Evolutionary conservation across 1,140 invertebrate genomes (phyloP), one percentile per base, ranked within the genome.

Genomic region (Lethrus apterus): DNA sequence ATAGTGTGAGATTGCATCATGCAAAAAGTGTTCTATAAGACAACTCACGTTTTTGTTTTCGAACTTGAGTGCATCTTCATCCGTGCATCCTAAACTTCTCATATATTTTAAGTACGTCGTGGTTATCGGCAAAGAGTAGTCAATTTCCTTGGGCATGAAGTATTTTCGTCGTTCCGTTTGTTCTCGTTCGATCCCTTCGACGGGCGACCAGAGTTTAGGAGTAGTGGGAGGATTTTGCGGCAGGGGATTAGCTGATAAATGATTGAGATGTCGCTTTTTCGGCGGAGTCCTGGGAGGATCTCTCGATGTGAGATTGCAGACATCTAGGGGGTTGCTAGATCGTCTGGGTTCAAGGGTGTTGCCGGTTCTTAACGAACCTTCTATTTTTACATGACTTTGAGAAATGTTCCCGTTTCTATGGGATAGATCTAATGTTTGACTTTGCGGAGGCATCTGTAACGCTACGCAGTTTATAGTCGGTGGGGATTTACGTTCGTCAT

Each of bases 91-190:
- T 65, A 81, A 70, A 56, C 72, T 82, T 59, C 80, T 72, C 70
- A 84, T 84, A 59, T 88, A 81, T 63, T 88, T 89, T 63, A 90
- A 69, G 66, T 89, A 89, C 2, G 86, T 85, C 9, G 86, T 88
- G 2, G 87, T 89, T 52, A 91, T 89, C 8, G 88, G 86, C 50
- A 89, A 76, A 57, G 81, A 81, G 64, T 85, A 89, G 66, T 88
- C 84, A 29, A 86, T 79, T 57, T 76, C 70, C 51, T 72, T 70
- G 52, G 59, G 56, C 67, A 70, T 13, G 56, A 66, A 9, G 18
- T 23, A 18, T 36, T 26, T 38, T 30, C 32, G 42, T 64, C 68
- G 3, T 54, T 33, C 17, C 15, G 20, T 24, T 45, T 47, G 38
- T 30, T 45, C 45, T 41, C 38, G 32, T 49, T 50, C 35, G 46